Evolutionary conservation across 2,797 vertebrate genomes (phyloP), one percentile per base, ranked within the genome.

Genomic region (Squalus acanthias): DNA sequence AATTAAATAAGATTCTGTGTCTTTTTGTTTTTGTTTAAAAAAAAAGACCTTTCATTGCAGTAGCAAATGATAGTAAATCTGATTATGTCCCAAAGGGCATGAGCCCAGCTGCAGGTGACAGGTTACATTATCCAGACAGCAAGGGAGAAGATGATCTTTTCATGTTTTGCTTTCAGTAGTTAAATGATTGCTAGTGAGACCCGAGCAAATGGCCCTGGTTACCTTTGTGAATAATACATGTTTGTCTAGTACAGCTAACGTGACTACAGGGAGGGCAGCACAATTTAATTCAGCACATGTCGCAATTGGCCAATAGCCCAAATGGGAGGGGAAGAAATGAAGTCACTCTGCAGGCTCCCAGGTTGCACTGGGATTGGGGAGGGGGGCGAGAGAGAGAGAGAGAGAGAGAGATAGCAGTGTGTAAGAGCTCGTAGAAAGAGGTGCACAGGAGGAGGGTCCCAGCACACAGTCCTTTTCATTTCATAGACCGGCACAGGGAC

Each of bases 321-420:
- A 26, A 70, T 57, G 94, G 67, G 94, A 95, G 94, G 94, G 67
- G 69, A 70, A 74, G 94, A 33, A 50, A 74, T 95, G 94, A 72
- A 95, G 94, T 72, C 94, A 95, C 69, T 95, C 65, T 95, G 69
- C 94, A 13, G 50, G 70, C 65, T 69, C 91, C 91, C 91, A 67
- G 65, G 39, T 93, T 69, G 91, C 91, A 69, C 39, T 93, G 91
- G 63, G 91, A 15, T 69, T 15, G 91, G 20, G 91, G 17, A 5
- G 5, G 57, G 17, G 33, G 60, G 20, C 3, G 15, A 3, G 29
- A 7, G 72, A 1, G 76, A 13, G 8, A 39, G 76, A 3, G 33
- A 15, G 79, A 3, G 0, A 76, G 82, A 50, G 46, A 85, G 46
- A 76, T 82, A 63, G 29, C 53, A 60, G 88, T 91, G 88, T 63